Percentiles rank a stretch among this genome's conserved stretches.
Conservation (phyloP, 2,797 vertebrate genomes). For the Alca torda region DNA sequence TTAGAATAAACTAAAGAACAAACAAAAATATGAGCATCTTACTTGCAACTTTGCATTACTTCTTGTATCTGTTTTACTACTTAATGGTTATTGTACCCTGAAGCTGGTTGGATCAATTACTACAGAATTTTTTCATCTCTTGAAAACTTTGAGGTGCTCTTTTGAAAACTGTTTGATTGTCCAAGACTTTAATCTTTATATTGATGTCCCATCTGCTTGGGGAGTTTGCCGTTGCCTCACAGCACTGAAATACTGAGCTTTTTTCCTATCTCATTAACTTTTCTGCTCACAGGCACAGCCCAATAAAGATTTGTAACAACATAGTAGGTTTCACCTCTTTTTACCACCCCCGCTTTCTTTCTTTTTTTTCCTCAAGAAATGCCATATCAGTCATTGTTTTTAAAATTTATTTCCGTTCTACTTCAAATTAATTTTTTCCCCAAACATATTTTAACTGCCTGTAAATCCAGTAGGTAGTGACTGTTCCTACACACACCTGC, state of each 20-base stretch:
- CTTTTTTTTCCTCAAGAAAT: not conserved
- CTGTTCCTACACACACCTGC: not conserved
- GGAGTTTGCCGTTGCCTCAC: not conserved
- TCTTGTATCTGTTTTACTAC: not conserved
- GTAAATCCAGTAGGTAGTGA: not conserved
- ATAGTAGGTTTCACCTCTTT: not conserved
- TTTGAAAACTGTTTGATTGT: constrained; percentile 14
- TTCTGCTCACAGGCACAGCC: not conserved
- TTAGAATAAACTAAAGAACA: not conserved
- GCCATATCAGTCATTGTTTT: not conserved
- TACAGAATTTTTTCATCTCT: not conserved
- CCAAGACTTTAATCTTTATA: constrained; percentile 20
- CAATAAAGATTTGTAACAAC: not conserved
- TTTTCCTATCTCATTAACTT: constrained; percentile 26
- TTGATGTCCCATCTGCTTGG: constrained; percentile 25
- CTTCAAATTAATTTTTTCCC: not conserved
- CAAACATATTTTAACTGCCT: not conserved
- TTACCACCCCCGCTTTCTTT: not conserved
- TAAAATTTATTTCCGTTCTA: not conserved
- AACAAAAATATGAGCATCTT: not conserved
- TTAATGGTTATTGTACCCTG: not conserved
- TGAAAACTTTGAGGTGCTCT: not conserved
- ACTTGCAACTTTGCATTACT: not conserved
- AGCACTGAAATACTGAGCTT: not conserved
- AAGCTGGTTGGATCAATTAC: not conserved